These are phyloP conservation scores for Anser brachyrhynchus DNA, from an alignment of 2,113 vertebrate genomes.

Conservation along the genomic window DNA sequence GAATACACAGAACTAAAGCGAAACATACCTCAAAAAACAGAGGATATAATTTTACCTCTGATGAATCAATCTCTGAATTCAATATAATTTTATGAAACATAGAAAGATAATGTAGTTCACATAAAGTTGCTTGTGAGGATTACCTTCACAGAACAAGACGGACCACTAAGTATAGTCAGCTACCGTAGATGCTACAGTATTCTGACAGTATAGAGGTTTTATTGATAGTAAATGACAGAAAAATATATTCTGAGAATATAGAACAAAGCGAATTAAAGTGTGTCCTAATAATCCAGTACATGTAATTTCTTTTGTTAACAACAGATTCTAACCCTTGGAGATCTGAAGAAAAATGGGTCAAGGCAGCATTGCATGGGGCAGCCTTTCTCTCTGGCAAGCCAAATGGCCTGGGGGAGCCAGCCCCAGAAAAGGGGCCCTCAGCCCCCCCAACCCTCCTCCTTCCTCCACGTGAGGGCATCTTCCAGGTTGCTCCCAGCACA, in stretches of 20 bases:
- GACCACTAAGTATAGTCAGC: background rate
- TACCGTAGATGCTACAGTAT: background rate
- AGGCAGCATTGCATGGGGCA: too few relatives aligned
- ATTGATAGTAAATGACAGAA: background rate
- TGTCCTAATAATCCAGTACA: too few relatives aligned
- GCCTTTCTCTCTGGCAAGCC: too few relatives aligned
- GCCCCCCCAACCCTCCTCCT: too few relatives aligned
- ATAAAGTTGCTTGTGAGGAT: background rate
- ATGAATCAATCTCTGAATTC: background rate
- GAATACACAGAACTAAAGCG: background rate
- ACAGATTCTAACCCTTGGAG: too few relatives aligned
- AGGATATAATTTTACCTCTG: background rate
- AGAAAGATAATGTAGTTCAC: background rate
- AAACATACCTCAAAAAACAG: background rate
- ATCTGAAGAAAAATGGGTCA: too few relatives aligned
- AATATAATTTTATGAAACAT: background rate
- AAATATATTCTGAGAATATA: background rate
- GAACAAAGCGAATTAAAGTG: background rate
- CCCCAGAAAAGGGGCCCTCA: too few relatives aligned
- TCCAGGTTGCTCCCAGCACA: too few relatives aligned
- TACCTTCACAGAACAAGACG: background rate
- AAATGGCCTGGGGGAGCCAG: too few relatives aligned
- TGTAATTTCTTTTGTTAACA: too few relatives aligned
- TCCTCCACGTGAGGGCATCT: too few relatives aligned
- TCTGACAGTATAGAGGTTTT: background rate